phyloP scores from a whole-genome alignment of 2,888 invertebrate genomes.

The Tetragonula carbonaria region DNA sequence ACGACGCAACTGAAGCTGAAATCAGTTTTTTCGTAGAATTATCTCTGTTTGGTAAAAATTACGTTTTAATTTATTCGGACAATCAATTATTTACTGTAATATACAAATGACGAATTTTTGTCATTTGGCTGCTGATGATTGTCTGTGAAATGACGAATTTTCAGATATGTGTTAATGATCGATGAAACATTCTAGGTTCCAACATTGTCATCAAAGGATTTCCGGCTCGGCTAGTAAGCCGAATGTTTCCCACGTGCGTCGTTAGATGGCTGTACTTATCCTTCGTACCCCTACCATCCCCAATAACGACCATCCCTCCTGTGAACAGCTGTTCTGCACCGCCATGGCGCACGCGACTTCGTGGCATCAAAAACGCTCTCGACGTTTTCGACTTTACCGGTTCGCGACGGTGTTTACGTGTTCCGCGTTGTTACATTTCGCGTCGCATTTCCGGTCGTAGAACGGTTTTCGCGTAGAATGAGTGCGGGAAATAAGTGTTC shows the following conservation, averaged over 20 bases:
- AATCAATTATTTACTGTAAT: too few species aligned
- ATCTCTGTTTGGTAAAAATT: too few species aligned
- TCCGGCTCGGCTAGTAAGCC: too few species aligned
- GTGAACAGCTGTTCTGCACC: constrained; percentile 69
- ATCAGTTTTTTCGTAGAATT: too few species aligned
- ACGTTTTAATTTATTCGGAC: too few species aligned
- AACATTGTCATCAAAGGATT: constrained; percentile 31
- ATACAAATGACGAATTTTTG: too few species aligned
- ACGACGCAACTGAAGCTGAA: too few species aligned
- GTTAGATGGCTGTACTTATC: constrained; percentile 52
- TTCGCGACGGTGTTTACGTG: constrained; percentile 54
- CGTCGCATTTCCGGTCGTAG: constrained; percentile 59
- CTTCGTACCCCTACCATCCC: constrained; percentile 33
- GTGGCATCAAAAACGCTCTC: constrained; percentile 58
- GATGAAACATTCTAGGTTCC: constrained; percentile 17
- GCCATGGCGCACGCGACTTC: constrained; percentile 72
- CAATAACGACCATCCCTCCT: constrained; percentile 42
- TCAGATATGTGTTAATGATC: background rate
- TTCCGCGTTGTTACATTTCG: constrained; percentile 38
- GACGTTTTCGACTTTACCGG: constrained; percentile 53
- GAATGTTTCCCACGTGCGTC: background rate
- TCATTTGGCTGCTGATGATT: too few species aligned
- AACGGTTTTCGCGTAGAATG: constrained; percentile 26
- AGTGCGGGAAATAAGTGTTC: constrained; percentile 36
- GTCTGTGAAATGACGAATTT: too few species aligned